Conservation (phyloP, 2,113 vertebrate genomes). For the Bos indicus region DNA sequence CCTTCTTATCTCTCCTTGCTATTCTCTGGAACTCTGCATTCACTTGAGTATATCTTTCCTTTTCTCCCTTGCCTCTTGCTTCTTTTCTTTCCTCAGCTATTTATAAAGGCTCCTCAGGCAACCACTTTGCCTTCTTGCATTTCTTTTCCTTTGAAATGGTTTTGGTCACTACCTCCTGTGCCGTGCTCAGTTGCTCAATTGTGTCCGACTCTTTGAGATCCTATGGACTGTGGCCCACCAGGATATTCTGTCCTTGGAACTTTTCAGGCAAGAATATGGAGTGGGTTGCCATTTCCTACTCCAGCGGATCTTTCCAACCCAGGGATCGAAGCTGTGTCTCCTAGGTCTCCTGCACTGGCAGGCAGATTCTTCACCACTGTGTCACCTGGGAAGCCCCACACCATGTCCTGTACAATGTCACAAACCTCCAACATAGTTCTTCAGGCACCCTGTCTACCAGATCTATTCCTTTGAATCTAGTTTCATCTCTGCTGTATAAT, state of each 20-base stretch:
- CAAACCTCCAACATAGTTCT: not conserved
- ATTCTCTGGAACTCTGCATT: not conserved
- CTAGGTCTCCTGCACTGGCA: not conserved
- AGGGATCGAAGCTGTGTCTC: fast-evolving
- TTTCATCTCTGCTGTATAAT: not conserved
- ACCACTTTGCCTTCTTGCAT: not conserved
- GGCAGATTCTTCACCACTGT: not conserved
- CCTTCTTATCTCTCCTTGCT: not conserved
- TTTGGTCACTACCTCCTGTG: not conserved
- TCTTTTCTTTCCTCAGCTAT: not conserved
- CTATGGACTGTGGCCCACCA: not conserved
- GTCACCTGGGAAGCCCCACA: not conserved
- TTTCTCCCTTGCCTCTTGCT: not conserved
- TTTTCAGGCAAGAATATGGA: not conserved
- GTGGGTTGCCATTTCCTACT: not conserved
- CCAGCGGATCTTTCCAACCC: not conserved
- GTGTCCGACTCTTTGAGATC: not conserved
- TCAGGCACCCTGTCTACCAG: not conserved
- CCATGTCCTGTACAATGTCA: not conserved
- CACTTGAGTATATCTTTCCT: not conserved
- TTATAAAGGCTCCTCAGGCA: not conserved
- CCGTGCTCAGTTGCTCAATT: not conserved
- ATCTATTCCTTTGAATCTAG: not conserved
- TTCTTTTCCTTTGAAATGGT: not conserved
- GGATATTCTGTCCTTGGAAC: not conserved